Conservation (phyloP, 2,113 vertebrate genomes). For the Spizaetus ornatus region DNA sequence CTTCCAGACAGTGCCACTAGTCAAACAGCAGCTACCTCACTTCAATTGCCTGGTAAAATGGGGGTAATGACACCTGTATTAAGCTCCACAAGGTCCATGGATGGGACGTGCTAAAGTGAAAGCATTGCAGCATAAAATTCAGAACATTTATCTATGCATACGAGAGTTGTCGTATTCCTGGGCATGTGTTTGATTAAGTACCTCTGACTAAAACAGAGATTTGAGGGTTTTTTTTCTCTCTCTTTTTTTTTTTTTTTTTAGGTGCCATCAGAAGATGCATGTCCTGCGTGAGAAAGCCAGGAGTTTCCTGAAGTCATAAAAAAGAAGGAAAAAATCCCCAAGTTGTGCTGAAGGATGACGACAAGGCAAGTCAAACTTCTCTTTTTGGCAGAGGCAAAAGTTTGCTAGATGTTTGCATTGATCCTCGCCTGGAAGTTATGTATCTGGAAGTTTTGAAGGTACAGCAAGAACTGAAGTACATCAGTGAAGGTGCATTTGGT, state of each 20-base stretch:
- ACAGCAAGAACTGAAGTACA: background rate
- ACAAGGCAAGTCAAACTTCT: background rate
- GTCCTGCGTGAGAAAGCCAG: background rate
- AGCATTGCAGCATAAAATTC: background rate
- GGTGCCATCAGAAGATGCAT: background rate
- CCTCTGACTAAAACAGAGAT: background rate
- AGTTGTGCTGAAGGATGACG: background rate
- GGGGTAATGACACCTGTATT: background rate
- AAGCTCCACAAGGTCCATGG: background rate
- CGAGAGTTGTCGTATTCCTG: background rate
- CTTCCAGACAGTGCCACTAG: background rate
- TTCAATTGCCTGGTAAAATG: background rate
- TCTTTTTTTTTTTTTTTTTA: background rate
- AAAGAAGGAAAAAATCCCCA: background rate
- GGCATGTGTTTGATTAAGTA: background rate
- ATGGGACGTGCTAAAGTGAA: background rate
- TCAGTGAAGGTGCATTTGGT: background rate
- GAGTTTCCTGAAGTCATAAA: background rate
- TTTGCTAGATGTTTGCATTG: background rate
- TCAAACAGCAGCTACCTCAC: background rate
- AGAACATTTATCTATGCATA: background rate
- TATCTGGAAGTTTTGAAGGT: background rate
- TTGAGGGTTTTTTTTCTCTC: background rate
- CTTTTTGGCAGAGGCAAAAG: background rate
- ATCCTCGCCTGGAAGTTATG: fast-evolving